Percentiles rank a stretch among this genome's conserved stretches.
phyloP scores from a whole-genome alignment of 2,888 invertebrate genomes.

The Dynastes maya region DNA sequence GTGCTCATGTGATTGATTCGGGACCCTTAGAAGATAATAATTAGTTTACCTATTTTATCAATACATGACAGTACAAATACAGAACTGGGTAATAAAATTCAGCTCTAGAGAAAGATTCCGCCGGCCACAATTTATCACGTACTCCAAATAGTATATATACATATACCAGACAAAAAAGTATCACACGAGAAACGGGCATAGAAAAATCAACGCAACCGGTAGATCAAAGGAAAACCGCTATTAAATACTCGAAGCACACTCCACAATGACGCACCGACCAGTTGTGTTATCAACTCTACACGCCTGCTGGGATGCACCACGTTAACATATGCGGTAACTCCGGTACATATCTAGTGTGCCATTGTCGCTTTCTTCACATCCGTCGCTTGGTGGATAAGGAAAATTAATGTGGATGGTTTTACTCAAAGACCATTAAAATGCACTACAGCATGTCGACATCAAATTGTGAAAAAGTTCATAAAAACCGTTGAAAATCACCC shows the following conservation, averaged over 20 bases:
- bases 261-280: slow-evolving; percentile 41
- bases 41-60: slow-evolving; percentile 39
- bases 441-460: not conserved
- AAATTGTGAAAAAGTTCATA: slow-evolving; percentile 11
- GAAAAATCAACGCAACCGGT: slow-evolving; percentile 46
- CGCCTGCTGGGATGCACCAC: slow-evolving; percentile 38
- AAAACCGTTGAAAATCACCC: slow-evolving; percentile 24
- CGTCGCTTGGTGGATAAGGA: slow-evolving; percentile 37
- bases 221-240: slow-evolving; percentile 43
- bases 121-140: slow-evolving; percentile 45
- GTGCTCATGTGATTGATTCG: slow-evolving; percentile 5
- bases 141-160: slow-evolving; percentile 36
- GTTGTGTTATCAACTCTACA: slow-evolving; percentile 40
- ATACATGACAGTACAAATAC: slow-evolving; percentile 35
- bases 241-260: slow-evolving; percentile 47
- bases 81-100: slow-evolving; percentile 21
- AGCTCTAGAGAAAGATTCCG: slow-evolving; percentile 16
- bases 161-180: slow-evolving; percentile 29
- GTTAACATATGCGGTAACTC: slow-evolving; percentile 38
- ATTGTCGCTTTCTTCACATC: slow-evolving; percentile 45
- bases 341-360: slow-evolving; percentile 35
- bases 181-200: slow-evolving; percentile 31
- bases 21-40: not conserved
- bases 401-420: slow-evolving; percentile 39
- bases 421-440: slow-evolving; percentile 37